phyloP scores from a whole-genome alignment of 2,113 vertebrate species.

The Chaenocephalus aceratus region DNA sequence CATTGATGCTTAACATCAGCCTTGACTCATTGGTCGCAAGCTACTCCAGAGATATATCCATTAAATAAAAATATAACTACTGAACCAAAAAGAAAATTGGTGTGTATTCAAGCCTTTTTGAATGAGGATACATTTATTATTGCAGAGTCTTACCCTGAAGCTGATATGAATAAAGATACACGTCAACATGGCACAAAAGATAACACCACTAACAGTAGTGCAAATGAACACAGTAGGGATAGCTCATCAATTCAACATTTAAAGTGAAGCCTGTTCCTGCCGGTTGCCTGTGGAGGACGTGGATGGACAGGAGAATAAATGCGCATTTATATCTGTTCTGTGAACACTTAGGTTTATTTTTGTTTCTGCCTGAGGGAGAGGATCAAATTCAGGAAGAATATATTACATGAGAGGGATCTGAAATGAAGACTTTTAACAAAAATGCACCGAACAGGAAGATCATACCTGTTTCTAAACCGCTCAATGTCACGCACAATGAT shows the following conservation, averaged over 20 bases:
- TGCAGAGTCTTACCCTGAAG: conserved; percentile 9
- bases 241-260: conserved; percentile 43
- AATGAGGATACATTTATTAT: conserved; percentile 9
- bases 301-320: conserved; percentile 53
- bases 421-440: conserved; percentile 34
- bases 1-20: conserved; percentile 43
- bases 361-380: conserved; percentile 41
- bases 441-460: conserved; percentile 27
- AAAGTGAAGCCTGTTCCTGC: conserved; percentile 21
- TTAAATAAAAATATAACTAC: conserved; percentile 51
- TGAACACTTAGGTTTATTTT: conserved; percentile 30
- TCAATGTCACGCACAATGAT: not conserved
- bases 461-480: not conserved
- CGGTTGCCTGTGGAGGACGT: conserved; percentile 22
- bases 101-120: not conserved
- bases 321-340: conserved; percentile 49
- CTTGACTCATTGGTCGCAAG: conserved; percentile 34
- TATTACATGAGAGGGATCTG: conserved; percentile 24
- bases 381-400: conserved; percentile 44
- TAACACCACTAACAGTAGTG: not conserved
- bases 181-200: not conserved
- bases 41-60: conserved; percentile 21
- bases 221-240: conserved; percentile 9
- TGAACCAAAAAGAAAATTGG: conserved; percentile 22
- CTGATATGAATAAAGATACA: not conserved